These are phyloP conservation scores for Spodoptera frugiperda DNA, from an alignment of 1,140 invertebrate species.

Conservation along the genomic window DNA sequence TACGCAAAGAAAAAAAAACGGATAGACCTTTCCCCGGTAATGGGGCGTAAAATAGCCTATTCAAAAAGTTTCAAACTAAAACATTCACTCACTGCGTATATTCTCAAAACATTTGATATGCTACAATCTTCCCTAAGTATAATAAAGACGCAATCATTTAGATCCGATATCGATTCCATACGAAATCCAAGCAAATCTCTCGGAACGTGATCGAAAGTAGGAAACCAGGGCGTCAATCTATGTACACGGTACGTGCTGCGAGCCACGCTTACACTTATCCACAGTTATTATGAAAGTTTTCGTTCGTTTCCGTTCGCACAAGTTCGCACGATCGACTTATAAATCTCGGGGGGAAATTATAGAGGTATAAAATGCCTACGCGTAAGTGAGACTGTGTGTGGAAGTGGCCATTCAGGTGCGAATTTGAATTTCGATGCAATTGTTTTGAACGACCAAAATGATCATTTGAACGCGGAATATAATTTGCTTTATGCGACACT, in stretches of 20 bases:
- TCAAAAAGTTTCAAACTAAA: slow-evolving; percentile 32
- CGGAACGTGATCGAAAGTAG: slow-evolving; percentile 22
- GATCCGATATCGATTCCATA: slow-evolving; percentile 36
- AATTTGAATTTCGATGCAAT: slow-evolving; percentile 23
- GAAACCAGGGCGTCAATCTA: slow-evolving; percentile 24
- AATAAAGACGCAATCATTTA: slow-evolving; percentile 35
- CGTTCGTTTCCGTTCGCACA: slow-evolving; percentile 39
- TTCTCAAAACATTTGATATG: slow-evolving; percentile 31
- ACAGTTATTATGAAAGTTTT: slow-evolving; percentile 57
- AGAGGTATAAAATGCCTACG: slow-evolving; percentile 38
- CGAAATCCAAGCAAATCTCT: slow-evolving; percentile 41
- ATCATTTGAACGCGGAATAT: background rate
- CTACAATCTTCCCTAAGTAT: slow-evolving; percentile 14
- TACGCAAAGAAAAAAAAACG: slow-evolving; percentile 26
- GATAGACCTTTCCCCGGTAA: slow-evolving; percentile 28
- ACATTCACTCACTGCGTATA: slow-evolving; percentile 11
- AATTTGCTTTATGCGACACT: background rate
- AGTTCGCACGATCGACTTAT: slow-evolving; percentile 56
- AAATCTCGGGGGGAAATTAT: slow-evolving; percentile 55
- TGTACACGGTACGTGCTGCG: slow-evolving; percentile 30
- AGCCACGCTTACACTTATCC: slow-evolving; percentile 44
- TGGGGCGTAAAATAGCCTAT: slow-evolving; percentile 36
- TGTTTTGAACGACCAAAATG: background rate
- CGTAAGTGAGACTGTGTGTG: slow-evolving; percentile 27
- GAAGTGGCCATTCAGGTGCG: slow-evolving; percentile 19